Evolutionary conservation across 2,888 invertebrate species (phyloP).

Genomic region (Poecilus cupreus): DNA sequence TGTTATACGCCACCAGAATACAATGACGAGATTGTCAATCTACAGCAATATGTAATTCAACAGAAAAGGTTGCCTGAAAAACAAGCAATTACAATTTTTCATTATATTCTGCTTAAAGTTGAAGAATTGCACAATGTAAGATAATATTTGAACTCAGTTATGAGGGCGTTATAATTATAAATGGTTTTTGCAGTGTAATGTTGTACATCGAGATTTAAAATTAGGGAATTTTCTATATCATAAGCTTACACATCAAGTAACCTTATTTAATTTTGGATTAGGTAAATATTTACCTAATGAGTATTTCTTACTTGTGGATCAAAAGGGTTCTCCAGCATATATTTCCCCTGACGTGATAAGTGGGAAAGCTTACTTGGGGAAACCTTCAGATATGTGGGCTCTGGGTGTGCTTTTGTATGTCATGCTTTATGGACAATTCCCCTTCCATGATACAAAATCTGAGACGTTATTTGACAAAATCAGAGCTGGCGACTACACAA

Average conservation of each 20-base stretch:
- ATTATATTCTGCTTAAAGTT: constrained; percentile 84
- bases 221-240: constrained; percentile 85
- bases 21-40: constrained; percentile 77
- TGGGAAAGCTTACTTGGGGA: constrained; percentile 85
- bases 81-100: constrained; percentile 84
- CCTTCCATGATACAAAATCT: constrained; percentile 85
- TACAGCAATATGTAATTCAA: constrained; percentile 85
- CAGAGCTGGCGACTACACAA: constrained; percentile 82
- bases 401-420: constrained; percentile 86
- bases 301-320: constrained; percentile 82
- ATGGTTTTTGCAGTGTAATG: constrained; percentile 77
- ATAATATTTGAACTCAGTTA: background rate
- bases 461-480: constrained; percentile 85
- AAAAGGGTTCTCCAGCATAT: constrained; percentile 87
- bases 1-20: constrained; percentile 83
- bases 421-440: constrained; percentile 88
- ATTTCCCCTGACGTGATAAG: constrained; percentile 87
- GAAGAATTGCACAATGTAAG: constrained; percentile 82
- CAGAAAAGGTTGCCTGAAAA: constrained; percentile 84
- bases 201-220: constrained; percentile 86
- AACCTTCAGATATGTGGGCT: constrained; percentile 90
- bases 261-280: constrained; percentile 85
- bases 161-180: background rate
- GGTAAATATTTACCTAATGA: constrained; percentile 85
- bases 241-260: constrained; percentile 79